A percentile compares a stretch with the other conserved stretches of the same genome.
Conservation (phyloP, 2,113 vertebrate genomes). For the Tor tambroides region DNA sequence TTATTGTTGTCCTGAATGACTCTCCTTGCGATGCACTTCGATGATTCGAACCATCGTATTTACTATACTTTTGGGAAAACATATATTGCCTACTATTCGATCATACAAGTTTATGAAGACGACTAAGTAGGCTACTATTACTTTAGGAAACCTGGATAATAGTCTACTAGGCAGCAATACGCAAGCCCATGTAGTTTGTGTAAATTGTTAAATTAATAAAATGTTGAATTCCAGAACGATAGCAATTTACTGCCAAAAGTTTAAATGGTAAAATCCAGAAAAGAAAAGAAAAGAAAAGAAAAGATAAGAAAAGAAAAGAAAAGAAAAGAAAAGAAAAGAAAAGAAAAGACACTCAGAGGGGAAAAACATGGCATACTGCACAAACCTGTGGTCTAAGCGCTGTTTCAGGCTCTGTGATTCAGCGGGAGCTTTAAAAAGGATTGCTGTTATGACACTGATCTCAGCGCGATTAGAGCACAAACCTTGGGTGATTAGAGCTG, state of each 20-base stretch:
- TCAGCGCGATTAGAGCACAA: conserved; percentile 6
- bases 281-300: background rate
- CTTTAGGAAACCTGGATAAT: background rate
- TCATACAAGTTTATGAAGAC: background rate
- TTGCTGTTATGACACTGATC: conserved; percentile 48
- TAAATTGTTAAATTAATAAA: background rate
- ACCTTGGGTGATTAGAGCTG: conserved; percentile 18
- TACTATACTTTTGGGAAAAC: background rate
- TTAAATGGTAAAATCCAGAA: too few relatives aligned
- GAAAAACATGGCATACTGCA: background rate
- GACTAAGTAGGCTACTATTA: background rate
- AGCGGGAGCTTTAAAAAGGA: conserved; percentile 35
- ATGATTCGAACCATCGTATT: background rate
- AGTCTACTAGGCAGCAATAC: too few relatives aligned
- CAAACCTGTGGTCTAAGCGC: background rate
- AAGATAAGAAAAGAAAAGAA: background rate
- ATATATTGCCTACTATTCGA: background rate
- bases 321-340: background rate
- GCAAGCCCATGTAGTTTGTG: background rate
- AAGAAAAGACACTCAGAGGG: background rate
- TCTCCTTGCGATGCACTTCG: background rate
- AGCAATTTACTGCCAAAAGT: background rate
- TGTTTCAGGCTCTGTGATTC: conserved; percentile 21
- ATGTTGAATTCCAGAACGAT: background rate
- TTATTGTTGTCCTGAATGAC: background rate